Base-by-base conservation (phyloP, 2,797 vertebrate species). In the Pogonophryne albipinna region DNA sequence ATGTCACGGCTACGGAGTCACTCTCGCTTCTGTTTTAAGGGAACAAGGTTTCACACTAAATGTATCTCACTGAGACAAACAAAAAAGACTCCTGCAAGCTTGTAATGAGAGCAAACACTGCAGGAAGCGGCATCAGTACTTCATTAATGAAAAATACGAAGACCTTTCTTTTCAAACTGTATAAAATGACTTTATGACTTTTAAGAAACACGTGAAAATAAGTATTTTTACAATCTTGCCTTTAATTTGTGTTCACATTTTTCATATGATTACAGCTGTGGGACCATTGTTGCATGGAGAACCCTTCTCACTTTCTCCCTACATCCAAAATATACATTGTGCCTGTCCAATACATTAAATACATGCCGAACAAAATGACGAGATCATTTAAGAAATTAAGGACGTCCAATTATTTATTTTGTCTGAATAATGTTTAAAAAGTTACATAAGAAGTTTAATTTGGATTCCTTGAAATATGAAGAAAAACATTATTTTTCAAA, bases 21-120 rank as follows among this genome's bases (percentile, higher is more conserved):
- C 76, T 72, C 82, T 79, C 77, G 50, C 81, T 58, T 20, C 27
- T 0, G 34, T 4, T 59, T 74, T 68, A n/a, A 20, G 46, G 50
- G 19, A 55, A 59, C 75, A n/a, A 58, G 38, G 38, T 38, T 51
- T 55, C 16, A 49, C 72, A 67, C 61, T 15, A 31, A 78, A 68
- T 10, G 27, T 1, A 7, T 51, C 61, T 44, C 16, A 34, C 42
- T 4, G 58, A 58, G 49, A 45, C 15, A n/a, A 79, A 67, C 0
- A 14, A 2, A 0, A 27, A 3, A 44, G 51, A 49, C n/a, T 49
- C 4, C 12, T 27, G 63, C 5, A 3, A 34, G 51, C 27, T 64
- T 42, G 11, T 16, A 41, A 20, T 56, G 62, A 34, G 20, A 62
- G 38, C n/a, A 73, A 73, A 74, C 46, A 15, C 46, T 11, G n/a